Conservation (phyloP, 2,113 vertebrate species). For the Entomyzon cyanotis region DNA sequence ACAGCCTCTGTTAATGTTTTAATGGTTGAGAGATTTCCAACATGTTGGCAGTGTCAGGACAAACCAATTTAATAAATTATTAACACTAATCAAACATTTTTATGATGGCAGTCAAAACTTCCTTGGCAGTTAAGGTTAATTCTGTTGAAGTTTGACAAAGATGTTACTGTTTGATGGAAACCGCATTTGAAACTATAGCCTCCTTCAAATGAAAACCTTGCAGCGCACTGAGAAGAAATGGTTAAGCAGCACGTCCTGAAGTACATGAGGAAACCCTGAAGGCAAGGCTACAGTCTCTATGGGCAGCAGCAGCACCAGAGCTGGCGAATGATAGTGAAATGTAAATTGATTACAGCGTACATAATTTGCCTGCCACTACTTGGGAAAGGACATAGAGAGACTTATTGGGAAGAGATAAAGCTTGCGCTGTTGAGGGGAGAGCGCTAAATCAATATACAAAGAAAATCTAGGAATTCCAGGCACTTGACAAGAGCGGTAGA, state of each 20-base stretch:
- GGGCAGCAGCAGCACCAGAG: not conserved
- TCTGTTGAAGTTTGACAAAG: constrained; percentile 65
- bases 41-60: constrained; percentile 61
- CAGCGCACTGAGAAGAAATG: not conserved
- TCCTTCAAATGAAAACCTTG: constrained; percentile 21
- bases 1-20: constrained; percentile 66
- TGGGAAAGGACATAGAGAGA: not conserved
- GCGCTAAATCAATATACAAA: constrained; percentile 39
- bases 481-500: constrained; percentile 1
- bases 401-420: not conserved
- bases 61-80: constrained; percentile 72
- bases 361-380: constrained; percentile 7
- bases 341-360: not conserved
- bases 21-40: constrained; percentile 67
- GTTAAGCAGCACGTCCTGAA: not conserved
- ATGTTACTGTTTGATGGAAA: constrained; percentile 58
- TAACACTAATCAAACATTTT: constrained; percentile 75
- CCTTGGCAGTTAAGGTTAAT: constrained; percentile 59
- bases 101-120: constrained; percentile 61
- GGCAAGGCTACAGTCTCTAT: not conserved
- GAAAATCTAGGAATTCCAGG: constrained; percentile 36
- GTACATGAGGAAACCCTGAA: not conserved
- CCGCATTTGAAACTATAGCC: not conserved
- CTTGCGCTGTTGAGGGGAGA: not conserved
- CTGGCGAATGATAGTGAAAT: not conserved